Percentiles rank a stretch among this genome's conserved stretches.
Conservation (phyloP, 2,888 invertebrate genomes). For the Cephus nigrinus region DNA sequence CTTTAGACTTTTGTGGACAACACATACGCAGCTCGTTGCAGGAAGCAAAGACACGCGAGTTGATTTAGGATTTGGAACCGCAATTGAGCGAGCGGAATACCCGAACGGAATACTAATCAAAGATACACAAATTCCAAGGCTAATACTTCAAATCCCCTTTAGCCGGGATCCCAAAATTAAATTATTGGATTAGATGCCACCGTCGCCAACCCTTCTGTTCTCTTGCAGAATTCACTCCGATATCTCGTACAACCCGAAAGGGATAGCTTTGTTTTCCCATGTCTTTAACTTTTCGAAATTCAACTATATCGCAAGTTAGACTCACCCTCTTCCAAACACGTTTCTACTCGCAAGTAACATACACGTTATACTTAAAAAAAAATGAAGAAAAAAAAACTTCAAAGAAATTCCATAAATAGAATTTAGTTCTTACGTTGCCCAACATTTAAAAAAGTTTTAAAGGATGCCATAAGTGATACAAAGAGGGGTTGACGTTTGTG, state of each 20-base stretch:
- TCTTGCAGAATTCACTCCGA: neutral
- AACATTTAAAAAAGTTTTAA: neutral
- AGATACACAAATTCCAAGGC: constrained; percentile 65
- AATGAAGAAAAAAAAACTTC: neutral
- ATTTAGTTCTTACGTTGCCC: neutral
- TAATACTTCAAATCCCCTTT: constrained; percentile 66
- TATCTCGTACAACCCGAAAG: neutral
- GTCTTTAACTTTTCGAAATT: neutral
- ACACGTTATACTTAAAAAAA: neutral
- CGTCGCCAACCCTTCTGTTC: constrained; percentile 47
- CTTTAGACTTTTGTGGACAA: neutral
- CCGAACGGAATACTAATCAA: constrained; percentile 66
- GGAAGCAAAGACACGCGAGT: constrained; percentile 51
- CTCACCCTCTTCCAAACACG: neutral
- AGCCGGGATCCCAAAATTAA: constrained; percentile 63
- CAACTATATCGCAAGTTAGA: neutral
- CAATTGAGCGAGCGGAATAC: constrained; percentile 53
- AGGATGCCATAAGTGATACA: constrained; percentile 28
- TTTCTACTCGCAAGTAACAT: neutral
- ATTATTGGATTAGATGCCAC: constrained; percentile 63
- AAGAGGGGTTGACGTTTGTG: constrained; percentile 35
- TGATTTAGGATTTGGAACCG: constrained; percentile 63
- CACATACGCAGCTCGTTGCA: constrained; percentile 2
- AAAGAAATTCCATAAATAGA: constrained; percentile 1
- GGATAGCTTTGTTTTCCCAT: neutral